These are phyloP conservation scores for Cephus pygmeus DNA, from an alignment of 2,888 invertebrate genomes.

Conservation along the genomic window DNA sequence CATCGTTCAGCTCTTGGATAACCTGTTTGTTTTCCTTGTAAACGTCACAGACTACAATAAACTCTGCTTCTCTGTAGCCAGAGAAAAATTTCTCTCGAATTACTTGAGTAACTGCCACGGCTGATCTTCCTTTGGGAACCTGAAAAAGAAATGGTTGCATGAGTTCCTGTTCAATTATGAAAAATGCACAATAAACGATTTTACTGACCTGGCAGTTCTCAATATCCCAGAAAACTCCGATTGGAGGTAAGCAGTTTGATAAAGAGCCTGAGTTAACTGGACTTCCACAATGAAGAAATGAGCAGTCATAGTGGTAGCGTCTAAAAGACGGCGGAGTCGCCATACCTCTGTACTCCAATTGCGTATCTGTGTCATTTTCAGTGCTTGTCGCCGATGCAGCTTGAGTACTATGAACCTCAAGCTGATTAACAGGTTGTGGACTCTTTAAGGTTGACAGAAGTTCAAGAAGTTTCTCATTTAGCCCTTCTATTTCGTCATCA, in stretches of 20 bases:
- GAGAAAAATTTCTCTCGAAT: constrained; percentile 82
- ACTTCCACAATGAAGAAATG: constrained; percentile 47
- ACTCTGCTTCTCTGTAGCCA: constrained; percentile 85
- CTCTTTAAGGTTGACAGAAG: constrained; percentile 43
- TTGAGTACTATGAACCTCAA: constrained; percentile 34
- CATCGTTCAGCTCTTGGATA: constrained; percentile 85
- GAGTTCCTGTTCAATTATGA: neutral
- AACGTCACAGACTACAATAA: constrained; percentile 91
- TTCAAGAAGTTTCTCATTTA: constrained; percentile 53
- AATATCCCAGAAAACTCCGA: constrained; percentile 94
- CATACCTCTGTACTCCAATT: constrained; percentile 28
- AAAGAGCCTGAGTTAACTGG: constrained; percentile 42
- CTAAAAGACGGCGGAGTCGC: constrained; percentile 28
- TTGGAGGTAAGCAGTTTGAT: constrained; percentile 70
- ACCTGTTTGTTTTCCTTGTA: constrained; percentile 81
- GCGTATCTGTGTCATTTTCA: constrained; percentile 38
- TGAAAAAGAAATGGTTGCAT: constrained; percentile 51
- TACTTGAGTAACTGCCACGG: constrained; percentile 79
- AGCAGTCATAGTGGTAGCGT: constrained; percentile 45
- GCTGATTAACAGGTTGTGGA: constrained; percentile 32
- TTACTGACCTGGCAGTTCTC: constrained; percentile 83
- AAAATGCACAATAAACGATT: neutral
- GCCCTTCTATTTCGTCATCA: constrained; percentile 50
- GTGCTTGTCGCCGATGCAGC: constrained; percentile 39
- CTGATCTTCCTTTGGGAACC: constrained; percentile 86